Evolutionary conservation across 2,888 invertebrate species (phyloP).

Genomic region (Colostygia pectinataria): DNA sequence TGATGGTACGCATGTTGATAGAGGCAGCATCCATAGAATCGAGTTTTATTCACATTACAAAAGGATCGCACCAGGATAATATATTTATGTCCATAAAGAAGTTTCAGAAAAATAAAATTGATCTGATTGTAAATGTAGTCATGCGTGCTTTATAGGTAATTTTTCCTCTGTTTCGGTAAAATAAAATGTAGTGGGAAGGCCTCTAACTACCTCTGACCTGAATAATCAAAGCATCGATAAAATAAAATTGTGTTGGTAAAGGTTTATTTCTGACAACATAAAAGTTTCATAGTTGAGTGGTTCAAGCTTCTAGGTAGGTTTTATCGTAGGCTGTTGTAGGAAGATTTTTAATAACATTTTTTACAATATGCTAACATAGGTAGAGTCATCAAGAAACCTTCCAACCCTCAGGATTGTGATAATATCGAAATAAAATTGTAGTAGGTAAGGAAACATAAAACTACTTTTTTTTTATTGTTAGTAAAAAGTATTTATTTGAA

Average conservation of each 20-base stretch:
- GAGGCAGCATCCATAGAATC: too few species aligned
- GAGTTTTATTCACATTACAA: too few species aligned
- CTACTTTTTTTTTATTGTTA: too few species aligned
- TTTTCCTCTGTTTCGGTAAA: constrained; percentile 37
- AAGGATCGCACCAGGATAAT: too few species aligned
- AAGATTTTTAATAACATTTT: background rate
- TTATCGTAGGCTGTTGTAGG: background rate
- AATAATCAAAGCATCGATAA: constrained; percentile 46
- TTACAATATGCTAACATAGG: too few species aligned
- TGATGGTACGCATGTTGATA: too few species aligned
- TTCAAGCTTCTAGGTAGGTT: constrained; percentile 1
- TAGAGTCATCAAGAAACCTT: too few species aligned
- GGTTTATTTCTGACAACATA: constrained; percentile 33
- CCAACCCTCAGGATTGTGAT: too few species aligned
- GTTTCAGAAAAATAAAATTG: background rate
- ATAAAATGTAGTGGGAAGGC: constrained; percentile 51
- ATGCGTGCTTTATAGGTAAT: background rate
- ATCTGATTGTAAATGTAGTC: background rate
- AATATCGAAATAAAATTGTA: too few species aligned
- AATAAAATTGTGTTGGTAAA: constrained; percentile 34
- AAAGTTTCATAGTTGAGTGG: constrained; percentile 24
- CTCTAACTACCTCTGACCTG: constrained; percentile 55
- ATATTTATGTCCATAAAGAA: too few species aligned
- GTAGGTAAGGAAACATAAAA: too few species aligned
- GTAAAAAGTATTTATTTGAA: too few species aligned